These are phyloP conservation scores for Callospermophilus lateralis DNA, from an alignment of 2,113 vertebrate genomes.

Conservation along the genomic window DNA sequence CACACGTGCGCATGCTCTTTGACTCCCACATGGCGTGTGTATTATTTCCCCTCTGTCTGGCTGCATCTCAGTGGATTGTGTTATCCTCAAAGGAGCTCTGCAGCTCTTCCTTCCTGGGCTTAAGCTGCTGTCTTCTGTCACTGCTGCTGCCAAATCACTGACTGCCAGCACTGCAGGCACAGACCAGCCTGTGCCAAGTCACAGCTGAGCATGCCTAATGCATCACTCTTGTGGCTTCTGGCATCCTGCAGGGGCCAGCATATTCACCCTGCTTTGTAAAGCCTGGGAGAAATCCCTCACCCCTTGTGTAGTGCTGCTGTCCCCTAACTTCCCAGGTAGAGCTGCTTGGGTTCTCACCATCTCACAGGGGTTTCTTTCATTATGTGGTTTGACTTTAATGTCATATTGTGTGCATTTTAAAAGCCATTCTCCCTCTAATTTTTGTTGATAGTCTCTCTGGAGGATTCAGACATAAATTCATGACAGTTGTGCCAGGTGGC, in stretches of 20 bases:
- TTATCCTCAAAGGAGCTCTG: neutral
- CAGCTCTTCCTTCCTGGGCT: neutral
- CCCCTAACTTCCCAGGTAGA: neutral
- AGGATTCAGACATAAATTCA: neutral
- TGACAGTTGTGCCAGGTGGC: neutral
- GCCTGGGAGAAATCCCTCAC: neutral
- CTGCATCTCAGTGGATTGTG: neutral
- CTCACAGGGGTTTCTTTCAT: neutral
- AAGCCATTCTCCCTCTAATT: neutral
- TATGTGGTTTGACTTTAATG: neutral
- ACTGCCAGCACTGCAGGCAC: neutral
- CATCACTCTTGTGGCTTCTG: neutral
- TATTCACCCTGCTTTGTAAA: neutral
- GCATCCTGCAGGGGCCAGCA: neutral
- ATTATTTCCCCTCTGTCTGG: neutral
- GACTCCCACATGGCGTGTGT: rapidly evolving
- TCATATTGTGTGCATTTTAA: neutral
- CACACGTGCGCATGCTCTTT: too few species aligned
- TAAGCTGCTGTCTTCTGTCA: neutral
- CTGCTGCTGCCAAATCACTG: neutral
- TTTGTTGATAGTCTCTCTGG: constrained; percentile 3
- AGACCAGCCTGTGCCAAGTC: neutral
- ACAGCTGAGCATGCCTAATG: neutral
- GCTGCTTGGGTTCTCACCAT: neutral
- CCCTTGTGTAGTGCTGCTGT: neutral